These are phyloP conservation scores for Falcaria lacertinaria DNA, from an alignment of 2,888 invertebrate genomes.

Conservation along the genomic window DNA sequence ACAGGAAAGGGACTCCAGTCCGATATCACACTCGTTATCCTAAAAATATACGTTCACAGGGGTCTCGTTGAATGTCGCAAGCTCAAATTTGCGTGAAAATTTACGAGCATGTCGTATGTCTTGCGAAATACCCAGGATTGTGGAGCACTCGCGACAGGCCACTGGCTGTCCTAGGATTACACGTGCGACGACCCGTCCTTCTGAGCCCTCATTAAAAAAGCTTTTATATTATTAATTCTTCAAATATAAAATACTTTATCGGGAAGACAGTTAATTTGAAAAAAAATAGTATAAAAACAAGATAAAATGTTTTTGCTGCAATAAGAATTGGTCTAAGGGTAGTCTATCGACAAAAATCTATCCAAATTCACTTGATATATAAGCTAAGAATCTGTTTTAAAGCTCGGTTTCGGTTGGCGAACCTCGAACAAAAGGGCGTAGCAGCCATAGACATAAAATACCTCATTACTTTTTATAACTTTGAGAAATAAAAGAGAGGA, in stretches of 20 bases:
- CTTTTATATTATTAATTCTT: background rate
- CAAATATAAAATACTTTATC: no score
- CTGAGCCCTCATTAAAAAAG: slow-evolving; percentile 5
- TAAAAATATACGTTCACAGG: slow-evolving; percentile 36
- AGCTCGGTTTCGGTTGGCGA: slow-evolving; percentile 28
- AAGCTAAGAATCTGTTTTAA: slow-evolving; percentile 1
- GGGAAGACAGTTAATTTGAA: no score
- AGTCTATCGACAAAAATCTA: no score
- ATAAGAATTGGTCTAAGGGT: no score
- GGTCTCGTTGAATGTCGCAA: slow-evolving; percentile 26
- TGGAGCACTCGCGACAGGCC: slow-evolving; percentile 25
- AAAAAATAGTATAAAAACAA: no score
- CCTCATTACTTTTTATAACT: slow-evolving; percentile 67
- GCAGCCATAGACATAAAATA: slow-evolving; percentile 55
- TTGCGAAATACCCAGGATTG: slow-evolving; percentile 40
- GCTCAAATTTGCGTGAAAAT: slow-evolving; percentile 60
- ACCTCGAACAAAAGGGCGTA: slow-evolving; percentile 46
- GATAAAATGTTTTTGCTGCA: no score
- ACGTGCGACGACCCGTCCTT: slow-evolving; percentile 18
- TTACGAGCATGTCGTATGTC: slow-evolving; percentile 54
- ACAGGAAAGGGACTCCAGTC: slow-evolving; percentile 6
- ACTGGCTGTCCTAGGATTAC: slow-evolving; percentile 30
- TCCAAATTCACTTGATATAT: no score
- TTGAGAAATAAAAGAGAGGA: slow-evolving; percentile 54
- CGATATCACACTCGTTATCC: slow-evolving; percentile 31